phyloP scores from a whole-genome alignment of 2,888 invertebrate genomes.

The Ophion obscuratus region DNA sequence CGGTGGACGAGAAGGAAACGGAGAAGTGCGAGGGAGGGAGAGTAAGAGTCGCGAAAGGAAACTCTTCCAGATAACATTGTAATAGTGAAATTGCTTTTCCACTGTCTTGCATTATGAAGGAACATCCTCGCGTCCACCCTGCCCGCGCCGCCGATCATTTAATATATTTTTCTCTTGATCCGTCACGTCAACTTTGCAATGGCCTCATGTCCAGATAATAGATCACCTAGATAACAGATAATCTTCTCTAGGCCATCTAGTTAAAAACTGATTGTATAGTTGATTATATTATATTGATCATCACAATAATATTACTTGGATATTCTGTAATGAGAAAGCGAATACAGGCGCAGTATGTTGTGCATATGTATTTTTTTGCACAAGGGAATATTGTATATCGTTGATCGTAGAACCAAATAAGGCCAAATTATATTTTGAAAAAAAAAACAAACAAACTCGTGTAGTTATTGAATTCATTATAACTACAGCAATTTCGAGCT shows the following conservation, averaged over 20 bases:
- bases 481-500: no score
- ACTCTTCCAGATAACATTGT: conserved; percentile 53
- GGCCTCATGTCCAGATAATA: no score
- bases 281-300: background rate
- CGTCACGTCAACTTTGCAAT: background rate
- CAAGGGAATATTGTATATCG: no score
- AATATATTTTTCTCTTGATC: conserved; percentile 11
- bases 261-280: background rate
- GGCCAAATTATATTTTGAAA: no score
- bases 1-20: background rate
- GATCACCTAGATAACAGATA: no score
- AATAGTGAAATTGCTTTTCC: conserved; percentile 62
- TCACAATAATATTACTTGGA: no score
- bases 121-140: conserved; percentile 7
- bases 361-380: no score
- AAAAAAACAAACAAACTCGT: no score
- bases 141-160: conserved; percentile 11
- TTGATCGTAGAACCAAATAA: no score
- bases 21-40: background rate
- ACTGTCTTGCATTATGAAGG: conserved; percentile 54
- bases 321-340: background rate
- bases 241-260: no score
- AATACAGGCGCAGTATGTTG: background rate
- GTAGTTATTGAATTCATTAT: no score
- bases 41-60: background rate